Percentiles rank a stretch among this genome's conserved stretches.
phyloP scores from a whole-genome alignment of 2,113 vertebrate species.

The Nymphicus hollandicus region DNA sequence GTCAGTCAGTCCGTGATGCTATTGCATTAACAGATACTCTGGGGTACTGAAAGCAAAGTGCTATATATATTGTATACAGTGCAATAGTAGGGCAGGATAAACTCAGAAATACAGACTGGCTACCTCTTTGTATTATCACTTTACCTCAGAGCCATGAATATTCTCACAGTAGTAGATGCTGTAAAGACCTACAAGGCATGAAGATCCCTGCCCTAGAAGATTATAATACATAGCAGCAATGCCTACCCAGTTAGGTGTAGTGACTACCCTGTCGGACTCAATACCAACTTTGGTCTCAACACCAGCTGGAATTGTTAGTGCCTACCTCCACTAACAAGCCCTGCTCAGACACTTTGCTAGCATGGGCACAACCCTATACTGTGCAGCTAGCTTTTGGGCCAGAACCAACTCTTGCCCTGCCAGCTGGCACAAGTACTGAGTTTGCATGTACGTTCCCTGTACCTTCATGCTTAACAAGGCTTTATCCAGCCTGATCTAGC shows the following conservation, averaged over 20 bases:
- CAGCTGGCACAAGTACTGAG: neutral
- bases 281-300: neutral
- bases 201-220: neutral
- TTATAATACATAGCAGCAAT: rapidly evolving
- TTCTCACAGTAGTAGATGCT: neutral
- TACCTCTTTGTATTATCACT: rapidly evolving
- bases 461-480: neutral
- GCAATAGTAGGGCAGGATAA: neutral
- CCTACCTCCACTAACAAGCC: neutral
- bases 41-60: neutral
- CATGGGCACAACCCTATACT: neutral
- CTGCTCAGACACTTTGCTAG: neutral
- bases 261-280: neutral
- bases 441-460: neutral
- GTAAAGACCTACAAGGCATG: rapidly evolving
- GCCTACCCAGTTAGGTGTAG: neutral
- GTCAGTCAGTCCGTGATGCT: neutral
- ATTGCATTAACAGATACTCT: neutral
- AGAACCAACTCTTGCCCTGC: neutral
- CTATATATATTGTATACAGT: neutral
- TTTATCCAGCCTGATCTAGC: neutral
- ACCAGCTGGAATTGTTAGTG: neutral
- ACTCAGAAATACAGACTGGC: neutral
- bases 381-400: neutral
- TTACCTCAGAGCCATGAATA: neutral